These are phyloP conservation scores for Drosophila affinis DNA, from an alignment of 2,888 invertebrate species.

Conservation along the genomic window DNA sequence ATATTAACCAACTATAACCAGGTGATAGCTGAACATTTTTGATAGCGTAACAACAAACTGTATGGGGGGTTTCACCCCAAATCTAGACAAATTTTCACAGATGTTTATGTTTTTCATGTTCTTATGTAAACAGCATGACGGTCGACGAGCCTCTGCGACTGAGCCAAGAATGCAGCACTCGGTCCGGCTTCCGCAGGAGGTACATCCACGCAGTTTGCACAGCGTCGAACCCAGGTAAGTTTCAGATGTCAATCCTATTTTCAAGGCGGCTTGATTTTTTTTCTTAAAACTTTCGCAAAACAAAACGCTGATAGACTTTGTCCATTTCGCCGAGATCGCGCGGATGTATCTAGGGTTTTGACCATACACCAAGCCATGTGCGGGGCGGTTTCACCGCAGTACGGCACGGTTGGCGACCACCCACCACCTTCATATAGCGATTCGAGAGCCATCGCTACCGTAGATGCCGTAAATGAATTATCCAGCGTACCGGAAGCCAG, in stretches of 20 bases:
- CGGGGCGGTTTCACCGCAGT: conserved; percentile 83
- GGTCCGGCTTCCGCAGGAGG: not conserved
- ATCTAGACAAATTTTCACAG: not conserved
- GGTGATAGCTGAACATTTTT: no score
- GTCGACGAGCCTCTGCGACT: not conserved
- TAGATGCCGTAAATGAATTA: not conserved
- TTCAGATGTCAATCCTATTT: no score
- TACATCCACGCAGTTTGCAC: not conserved
- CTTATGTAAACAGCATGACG: not conserved
- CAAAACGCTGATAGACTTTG: not conserved
- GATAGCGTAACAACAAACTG: no score
- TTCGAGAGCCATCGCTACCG: not conserved
- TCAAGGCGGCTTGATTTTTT: no score
- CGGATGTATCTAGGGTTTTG: conserved; percentile 75
- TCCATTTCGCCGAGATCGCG: conserved; percentile 76
- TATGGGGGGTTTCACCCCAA: not conserved
- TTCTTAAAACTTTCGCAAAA: no score
- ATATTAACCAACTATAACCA: no score
- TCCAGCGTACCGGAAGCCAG: not conserved
- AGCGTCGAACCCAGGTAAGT: not conserved
- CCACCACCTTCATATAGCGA: not conserved
- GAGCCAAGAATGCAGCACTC: not conserved
- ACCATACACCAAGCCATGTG: conserved; percentile 83
- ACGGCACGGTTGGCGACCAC: conserved; percentile 37
- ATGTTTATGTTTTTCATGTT: not conserved